These are phyloP conservation scores for Anabas testudineus DNA, from an alignment of 2,797 vertebrate genomes.

Conservation along the genomic window DNA sequence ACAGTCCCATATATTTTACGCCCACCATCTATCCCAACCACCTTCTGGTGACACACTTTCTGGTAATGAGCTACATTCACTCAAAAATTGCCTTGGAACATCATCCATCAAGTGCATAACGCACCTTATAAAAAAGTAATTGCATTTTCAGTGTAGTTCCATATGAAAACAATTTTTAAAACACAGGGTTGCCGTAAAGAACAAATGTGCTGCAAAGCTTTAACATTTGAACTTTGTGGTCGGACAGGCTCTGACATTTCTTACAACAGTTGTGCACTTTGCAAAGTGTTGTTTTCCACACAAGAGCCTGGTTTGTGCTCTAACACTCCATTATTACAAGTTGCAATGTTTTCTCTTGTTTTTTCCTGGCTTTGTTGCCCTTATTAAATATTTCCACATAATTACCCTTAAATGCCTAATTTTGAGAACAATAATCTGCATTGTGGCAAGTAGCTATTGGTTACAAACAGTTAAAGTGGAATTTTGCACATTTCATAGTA, in stretches of 20 bases:
- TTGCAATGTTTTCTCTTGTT: slow-evolving; percentile 8
- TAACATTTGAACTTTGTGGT: slow-evolving; percentile 12
- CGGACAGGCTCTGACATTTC: slow-evolving; percentile 4
- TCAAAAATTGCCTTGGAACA: too few relatives aligned
- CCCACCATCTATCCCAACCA: too few relatives aligned
- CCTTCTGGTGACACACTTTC: too few relatives aligned
- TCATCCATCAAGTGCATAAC: too few relatives aligned
- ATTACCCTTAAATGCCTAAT: slow-evolving; percentile 26
- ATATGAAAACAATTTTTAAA: too few relatives aligned
- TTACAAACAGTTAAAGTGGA: slow-evolving; percentile 25
- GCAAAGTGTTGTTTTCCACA: slow-evolving; percentile 16
- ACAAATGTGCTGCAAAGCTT: too few relatives aligned
- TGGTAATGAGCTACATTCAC: too few relatives aligned
- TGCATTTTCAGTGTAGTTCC: too few relatives aligned
- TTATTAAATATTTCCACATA: slow-evolving; percentile 46
- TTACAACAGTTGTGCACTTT: background rate
- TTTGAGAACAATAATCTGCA: slow-evolving; percentile 29
- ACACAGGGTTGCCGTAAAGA: too few relatives aligned
- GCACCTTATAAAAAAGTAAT: too few relatives aligned
- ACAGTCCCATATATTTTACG: too few relatives aligned
- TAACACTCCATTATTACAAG: slow-evolving; percentile 23
- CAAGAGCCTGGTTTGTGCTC: slow-evolving; percentile 2
- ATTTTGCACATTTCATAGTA: slow-evolving; percentile 1
- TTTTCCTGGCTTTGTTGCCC: slow-evolving; percentile 17
- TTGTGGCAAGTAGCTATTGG: slow-evolving; percentile 12